Evolutionary conservation across 2,888 invertebrate genomes (phyloP).

Genomic region (Colletes collaris): DNA sequence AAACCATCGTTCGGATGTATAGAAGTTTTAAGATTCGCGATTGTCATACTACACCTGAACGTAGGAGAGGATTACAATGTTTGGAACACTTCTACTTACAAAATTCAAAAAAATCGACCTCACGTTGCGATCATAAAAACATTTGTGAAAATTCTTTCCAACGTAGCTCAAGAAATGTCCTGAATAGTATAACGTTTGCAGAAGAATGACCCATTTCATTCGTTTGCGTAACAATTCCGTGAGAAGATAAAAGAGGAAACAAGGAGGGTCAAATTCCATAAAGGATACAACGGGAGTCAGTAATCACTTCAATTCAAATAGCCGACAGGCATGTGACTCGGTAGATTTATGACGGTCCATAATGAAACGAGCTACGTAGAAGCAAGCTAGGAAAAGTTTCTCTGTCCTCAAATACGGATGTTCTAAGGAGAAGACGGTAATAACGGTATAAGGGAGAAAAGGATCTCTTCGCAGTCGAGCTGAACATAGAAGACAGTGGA

Average conservation of each 20-base stretch:
- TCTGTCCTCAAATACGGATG: slow-evolving; percentile 45
- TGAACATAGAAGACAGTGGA: slow-evolving; percentile 35
- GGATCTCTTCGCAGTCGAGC: slow-evolving; percentile 29
- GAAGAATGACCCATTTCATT: slow-evolving; percentile 6
- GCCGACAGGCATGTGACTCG: slow-evolving; percentile 54
- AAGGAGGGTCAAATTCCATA: slow-evolving; percentile 42
- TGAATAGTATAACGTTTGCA: slow-evolving; percentile 1
- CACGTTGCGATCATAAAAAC: no score
- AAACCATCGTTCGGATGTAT: no score
- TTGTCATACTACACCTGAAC: no score
- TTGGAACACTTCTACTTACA: no score
- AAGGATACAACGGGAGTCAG: slow-evolving; percentile 37
- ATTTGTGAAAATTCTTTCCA: neutral
- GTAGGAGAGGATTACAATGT: no score
- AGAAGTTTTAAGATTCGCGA: no score
- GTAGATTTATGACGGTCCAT: slow-evolving; percentile 65
- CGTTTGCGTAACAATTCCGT: slow-evolving; percentile 9
- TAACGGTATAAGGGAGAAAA: slow-evolving; percentile 43
- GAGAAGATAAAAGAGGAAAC: slow-evolving; percentile 5
- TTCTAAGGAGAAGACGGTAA: slow-evolving; percentile 49
- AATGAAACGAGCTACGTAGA: slow-evolving; percentile 65
- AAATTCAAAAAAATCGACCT: no score
- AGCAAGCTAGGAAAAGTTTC: slow-evolving; percentile 53
- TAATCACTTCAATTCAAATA: slow-evolving; percentile 59
- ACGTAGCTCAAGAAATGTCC: neutral